Evolutionary conservation across 2,113 vertebrate species (phyloP).

Genomic region (Hydropotes inermis): DNA sequence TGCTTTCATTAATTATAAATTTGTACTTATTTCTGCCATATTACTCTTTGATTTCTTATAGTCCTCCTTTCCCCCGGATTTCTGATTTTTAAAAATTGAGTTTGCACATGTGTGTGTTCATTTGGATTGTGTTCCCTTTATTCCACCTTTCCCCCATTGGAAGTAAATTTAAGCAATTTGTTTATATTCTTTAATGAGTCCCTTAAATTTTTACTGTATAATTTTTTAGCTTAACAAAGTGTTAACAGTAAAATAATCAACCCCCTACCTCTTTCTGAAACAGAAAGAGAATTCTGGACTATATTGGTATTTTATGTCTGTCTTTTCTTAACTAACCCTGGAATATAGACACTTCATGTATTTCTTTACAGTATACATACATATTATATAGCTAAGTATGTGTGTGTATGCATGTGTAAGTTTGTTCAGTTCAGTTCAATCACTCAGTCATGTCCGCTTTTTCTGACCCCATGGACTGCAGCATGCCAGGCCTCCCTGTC

Average conservation of each 20-base stretch:
- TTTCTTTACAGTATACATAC: neutral
- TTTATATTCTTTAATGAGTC: neutral
- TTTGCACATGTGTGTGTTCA: neutral
- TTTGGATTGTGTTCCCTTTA: neutral
- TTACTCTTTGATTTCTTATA: neutral
- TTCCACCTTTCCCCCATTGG: neutral
- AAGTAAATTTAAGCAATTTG: neutral
- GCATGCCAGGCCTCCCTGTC: neutral
- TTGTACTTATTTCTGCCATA: neutral
- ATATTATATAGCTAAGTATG: neutral
- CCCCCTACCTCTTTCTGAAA: neutral
- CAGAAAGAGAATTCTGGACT: neutral
- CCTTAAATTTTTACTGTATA: neutral
- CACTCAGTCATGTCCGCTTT: neutral
- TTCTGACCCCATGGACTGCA: neutral
- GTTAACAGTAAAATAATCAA: neutral
- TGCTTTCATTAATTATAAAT: neutral
- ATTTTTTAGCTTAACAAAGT: neutral
- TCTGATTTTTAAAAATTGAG: neutral
- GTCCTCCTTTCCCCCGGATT: neutral
- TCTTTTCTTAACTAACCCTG: neutral
- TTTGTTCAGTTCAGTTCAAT: neutral
- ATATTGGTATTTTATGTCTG: neutral
- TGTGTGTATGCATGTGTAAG: neutral
- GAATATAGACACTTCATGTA: neutral